These are phyloP conservation scores for Cyprinodon diabolis DNA, from an alignment of 2,797 vertebrate genomes.

Conservation along the genomic window DNA sequence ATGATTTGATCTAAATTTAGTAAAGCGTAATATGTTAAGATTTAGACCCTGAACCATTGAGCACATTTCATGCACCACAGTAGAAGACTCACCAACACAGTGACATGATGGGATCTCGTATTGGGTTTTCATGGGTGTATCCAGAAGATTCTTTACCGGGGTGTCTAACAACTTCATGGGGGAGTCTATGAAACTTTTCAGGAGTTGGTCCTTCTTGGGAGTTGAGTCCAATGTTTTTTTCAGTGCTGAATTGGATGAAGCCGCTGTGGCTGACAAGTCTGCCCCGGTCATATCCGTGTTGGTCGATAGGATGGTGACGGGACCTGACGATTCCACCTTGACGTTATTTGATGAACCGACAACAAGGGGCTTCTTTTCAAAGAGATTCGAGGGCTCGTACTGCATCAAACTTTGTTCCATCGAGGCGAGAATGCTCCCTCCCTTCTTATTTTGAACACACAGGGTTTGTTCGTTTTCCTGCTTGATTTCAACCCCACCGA, in stretches of 20 bases:
- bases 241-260: constrained; percentile 51
- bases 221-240: constrained; percentile 84
- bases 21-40: constrained; percentile 31
- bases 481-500: constrained; percentile 65
- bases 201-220: constrained; percentile 89
- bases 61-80: constrained; percentile 11
- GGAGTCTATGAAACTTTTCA: constrained; percentile 93
- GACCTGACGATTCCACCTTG: constrained; percentile 91
- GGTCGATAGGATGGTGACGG: constrained; percentile 88
- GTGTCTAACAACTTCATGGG: constrained; percentile 93
- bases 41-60: constrained; percentile 7
- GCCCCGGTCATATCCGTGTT: constrained; percentile 78
- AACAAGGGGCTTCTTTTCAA: constrained; percentile 88
- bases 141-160: constrained; percentile 93
- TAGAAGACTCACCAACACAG: constrained; percentile 91
- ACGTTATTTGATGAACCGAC: constrained; percentile 88
- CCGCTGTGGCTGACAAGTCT: constrained; percentile 67
- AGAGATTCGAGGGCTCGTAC: constrained; percentile 90
- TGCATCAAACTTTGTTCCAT: constrained; percentile 96
- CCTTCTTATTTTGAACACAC: constrained; percentile 66
- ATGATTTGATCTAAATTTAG: constrained; percentile 93
- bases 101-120: constrained; percentile 97
- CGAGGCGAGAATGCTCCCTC: constrained; percentile 91
- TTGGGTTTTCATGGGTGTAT: constrained; percentile 95
- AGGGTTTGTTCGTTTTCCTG: constrained; percentile 76